Percentiles rank a stretch among this genome's conserved stretches.
Conservation (phyloP, 2,797 vertebrate species). For the Rhinatrema bivittatum region DNA sequence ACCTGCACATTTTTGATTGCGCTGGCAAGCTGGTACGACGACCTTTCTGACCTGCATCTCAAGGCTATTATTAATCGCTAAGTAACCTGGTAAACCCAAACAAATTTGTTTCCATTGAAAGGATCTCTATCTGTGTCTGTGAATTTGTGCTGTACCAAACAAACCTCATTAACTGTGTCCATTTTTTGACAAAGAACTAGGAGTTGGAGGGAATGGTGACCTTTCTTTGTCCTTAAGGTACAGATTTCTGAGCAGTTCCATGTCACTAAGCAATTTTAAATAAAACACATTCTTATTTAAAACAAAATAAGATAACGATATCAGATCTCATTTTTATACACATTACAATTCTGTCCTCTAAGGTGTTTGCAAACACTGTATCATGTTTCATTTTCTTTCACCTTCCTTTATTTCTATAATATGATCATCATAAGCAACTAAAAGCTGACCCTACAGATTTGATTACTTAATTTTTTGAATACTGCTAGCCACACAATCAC, state of each 20-base stretch:
- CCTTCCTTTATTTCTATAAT: too few relatives aligned
- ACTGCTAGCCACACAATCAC: too few relatives aligned
- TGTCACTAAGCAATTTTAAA: conserved; percentile 38
- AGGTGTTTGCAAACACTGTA: too few relatives aligned
- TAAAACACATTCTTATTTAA: too few relatives aligned
- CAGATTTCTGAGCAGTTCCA: conserved; percentile 45
- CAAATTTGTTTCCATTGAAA: conserved; percentile 98
- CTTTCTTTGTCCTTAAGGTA: conserved; percentile 70
- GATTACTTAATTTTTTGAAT: too few relatives aligned
- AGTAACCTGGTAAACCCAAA: conserved; percentile 97
- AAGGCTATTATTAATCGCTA: conserved; percentile 94
- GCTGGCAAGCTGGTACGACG: conserved; percentile 59
- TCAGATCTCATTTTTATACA: too few relatives aligned
- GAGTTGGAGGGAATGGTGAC: conserved; percentile 62
- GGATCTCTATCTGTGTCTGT: conserved; percentile 95
- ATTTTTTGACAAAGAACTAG: conserved; percentile 69
- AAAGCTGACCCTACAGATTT: too few relatives aligned
- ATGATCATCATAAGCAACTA: too few relatives aligned
- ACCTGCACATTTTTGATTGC: conserved; percentile 53
- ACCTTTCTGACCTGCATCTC: conserved; percentile 85
- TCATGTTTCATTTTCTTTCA: too few relatives aligned
- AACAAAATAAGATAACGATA: too few relatives aligned
- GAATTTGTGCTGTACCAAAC: conserved; percentile 90
- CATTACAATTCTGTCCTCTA: too few relatives aligned
- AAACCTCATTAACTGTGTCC: conserved; percentile 97